Base-by-base conservation (phyloP, 1,140 invertebrate species). In the Uloborus diversus region DNA sequence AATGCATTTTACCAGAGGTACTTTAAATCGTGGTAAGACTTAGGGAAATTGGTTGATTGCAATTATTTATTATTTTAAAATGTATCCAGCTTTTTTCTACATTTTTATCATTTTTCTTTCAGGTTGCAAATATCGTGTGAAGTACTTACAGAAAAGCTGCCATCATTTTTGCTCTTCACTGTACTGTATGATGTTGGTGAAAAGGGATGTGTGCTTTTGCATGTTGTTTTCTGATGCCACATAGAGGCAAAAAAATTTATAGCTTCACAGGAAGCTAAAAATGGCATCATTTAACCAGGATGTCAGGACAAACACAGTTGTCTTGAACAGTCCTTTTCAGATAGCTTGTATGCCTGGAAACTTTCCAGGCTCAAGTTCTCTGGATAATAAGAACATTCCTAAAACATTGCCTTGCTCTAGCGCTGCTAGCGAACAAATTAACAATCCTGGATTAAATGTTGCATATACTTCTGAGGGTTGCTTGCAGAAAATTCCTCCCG, bases 181-280 rank as follows among this genome's bases (percentile, higher is more conserved):
- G n/a, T n/a, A n/a, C n/a, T n/a, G n/a, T n/a, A n/a, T n/a, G 25
- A 30, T 65, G 62, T 35, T 64, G 17, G 62, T 51, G 37, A 65
- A 66, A 51, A 64, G 49, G n/a, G 62, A 56, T 37, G 61, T 33
- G 27, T 65, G 33, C 23, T 65, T 30, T 13, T 65, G 32, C 49
- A 64, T 35, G 13, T 78, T 28, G 20, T 64, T 64, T 51, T 78
- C 73, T 32, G 66, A 78, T 78, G 73, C 47, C 73, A 78, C 73
- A 56, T 78, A 78, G 57, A 53, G 73, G 73, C 11, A 35, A 35
- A 20, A 66, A 69, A 17, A n/a, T 53, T 1, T 51, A 51, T 62
- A 69, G 76, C 65, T 79, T 79, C 53, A 68, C 59, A 49, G 66
- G 66, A 79, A 70, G 76, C 66, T 79, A 69, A 79, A n/a, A 69